These are phyloP conservation scores for Oreochromis spilurus DNA, from an alignment of 2,113 vertebrate genomes.

Conservation along the genomic window DNA sequence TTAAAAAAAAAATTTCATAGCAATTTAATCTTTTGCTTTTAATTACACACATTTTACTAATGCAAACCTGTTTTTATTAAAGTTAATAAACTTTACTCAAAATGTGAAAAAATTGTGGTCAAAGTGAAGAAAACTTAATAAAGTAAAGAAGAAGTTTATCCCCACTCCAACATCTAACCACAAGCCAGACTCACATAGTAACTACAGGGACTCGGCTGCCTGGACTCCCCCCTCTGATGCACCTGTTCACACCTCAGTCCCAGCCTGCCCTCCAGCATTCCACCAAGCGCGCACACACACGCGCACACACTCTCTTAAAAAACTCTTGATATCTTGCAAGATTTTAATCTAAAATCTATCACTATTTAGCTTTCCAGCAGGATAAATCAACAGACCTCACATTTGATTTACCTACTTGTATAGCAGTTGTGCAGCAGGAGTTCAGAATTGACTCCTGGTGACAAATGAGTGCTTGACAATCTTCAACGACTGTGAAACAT, in stretches of 20 bases:
- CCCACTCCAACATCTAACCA: background rate
- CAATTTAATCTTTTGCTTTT: background rate
- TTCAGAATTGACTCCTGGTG: background rate
- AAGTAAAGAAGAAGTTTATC: background rate
- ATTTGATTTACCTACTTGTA: background rate
- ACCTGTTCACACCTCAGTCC: conserved; percentile 56
- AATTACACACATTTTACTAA: background rate
- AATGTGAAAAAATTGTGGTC: background rate
- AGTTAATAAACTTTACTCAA: background rate
- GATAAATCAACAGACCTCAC: background rate
- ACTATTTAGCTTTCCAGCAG: background rate
- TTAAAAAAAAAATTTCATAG: background rate
- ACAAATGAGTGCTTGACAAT: background rate
- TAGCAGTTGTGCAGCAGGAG: background rate
- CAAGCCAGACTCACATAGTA: background rate
- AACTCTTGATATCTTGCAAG: background rate
- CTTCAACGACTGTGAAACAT: background rate
- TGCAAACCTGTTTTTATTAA: background rate
- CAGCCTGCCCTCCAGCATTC: conserved; percentile 26
- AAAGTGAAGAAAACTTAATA: background rate
- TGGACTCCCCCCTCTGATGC: conserved; percentile 47
- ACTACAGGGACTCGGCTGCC: conserved; percentile 14
- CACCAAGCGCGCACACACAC: background rate
- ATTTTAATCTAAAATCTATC: background rate
- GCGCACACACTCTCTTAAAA: accelerated